phyloP scores from a whole-genome alignment of 1,140 invertebrate genomes.

The Apis dorsata region DNA sequence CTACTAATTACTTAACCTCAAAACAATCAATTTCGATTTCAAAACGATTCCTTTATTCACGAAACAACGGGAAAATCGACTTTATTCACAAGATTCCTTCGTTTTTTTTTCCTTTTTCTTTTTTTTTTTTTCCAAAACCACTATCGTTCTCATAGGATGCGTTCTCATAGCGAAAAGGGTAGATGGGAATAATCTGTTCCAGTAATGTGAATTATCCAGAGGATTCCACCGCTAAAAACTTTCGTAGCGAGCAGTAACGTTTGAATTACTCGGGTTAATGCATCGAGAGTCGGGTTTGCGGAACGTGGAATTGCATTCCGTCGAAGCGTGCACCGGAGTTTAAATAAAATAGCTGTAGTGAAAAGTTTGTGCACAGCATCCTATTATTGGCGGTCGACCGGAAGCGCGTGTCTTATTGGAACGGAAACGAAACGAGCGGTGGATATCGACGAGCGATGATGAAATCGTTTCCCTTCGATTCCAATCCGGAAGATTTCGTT shows the following conservation, averaged over 20 bases:
- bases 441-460: not conserved
- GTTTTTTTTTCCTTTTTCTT: not conserved
- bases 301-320: slow-evolving; percentile 48
- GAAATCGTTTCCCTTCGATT: not conserved
- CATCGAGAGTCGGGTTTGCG: slow-evolving; percentile 12
- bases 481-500: not conserved
- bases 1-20: no score
- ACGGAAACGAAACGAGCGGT: not conserved
- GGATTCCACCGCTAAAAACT: slow-evolving; percentile 34
- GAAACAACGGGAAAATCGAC: not conserved
- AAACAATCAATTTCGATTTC: not conserved
- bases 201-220: slow-evolving; percentile 39
- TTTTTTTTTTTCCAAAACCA: not conserved
- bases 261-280: slow-evolving; percentile 26
- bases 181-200: slow-evolving; percentile 18
- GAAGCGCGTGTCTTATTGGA: slow-evolving; percentile 32
- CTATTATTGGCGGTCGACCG: slow-evolving; percentile 18
- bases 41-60: not conserved
- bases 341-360: slow-evolving; percentile 34
- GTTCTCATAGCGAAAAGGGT: no score
- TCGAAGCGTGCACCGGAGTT: slow-evolving; percentile 14
- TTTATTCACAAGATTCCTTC: not conserved
- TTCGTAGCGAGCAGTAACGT: slow-evolving; percentile 5
- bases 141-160: no score
- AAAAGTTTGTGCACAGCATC: slow-evolving; percentile 29